phyloP scores from a whole-genome alignment of 1,140 invertebrate species.

The Papilio xuthus region DNA sequence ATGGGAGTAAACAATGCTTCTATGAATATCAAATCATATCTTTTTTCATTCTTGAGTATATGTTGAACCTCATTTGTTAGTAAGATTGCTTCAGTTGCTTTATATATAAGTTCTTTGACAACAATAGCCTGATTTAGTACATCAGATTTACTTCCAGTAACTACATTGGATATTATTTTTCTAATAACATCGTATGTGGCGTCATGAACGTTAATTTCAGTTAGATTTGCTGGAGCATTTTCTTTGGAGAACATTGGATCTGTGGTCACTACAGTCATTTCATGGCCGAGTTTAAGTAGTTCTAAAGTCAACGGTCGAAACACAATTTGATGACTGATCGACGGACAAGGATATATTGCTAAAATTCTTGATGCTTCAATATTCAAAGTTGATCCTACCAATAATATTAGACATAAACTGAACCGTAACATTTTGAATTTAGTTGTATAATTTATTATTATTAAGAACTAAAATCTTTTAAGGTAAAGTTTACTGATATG shows the following conservation, averaged over 20 bases:
- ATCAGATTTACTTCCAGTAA: slow-evolving; percentile 23
- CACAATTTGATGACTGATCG: slow-evolving; percentile 34
- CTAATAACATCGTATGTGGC: neutral
- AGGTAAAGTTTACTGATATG: neutral
- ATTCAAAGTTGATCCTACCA: neutral
- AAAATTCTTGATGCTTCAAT: neutral
- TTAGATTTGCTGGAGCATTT: slow-evolving; percentile 14
- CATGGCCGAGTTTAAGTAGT: slow-evolving; percentile 14
- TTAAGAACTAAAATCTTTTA: neutral
- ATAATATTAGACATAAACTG: neutral
- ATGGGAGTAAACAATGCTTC: slow-evolving; percentile 21
- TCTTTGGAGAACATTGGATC: slow-evolving; percentile 28
- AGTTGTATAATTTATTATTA: neutral
- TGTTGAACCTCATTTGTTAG: neutral
- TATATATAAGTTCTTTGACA: neutral
- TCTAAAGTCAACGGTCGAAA: slow-evolving; percentile 17
- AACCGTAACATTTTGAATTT: neutral
- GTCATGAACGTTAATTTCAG: slow-evolving; percentile 13
- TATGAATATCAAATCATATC: slow-evolving; percentile 27
- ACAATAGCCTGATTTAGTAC: neutral
- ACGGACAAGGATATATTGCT: slow-evolving; percentile 27
- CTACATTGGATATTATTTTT: neutral
- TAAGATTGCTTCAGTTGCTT: neutral
- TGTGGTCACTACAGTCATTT: slow-evolving; percentile 6
- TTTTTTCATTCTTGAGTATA: neutral